Base-by-base conservation (phyloP, 2,113 vertebrate genomes). In the Amblyornis subalaris region DNA sequence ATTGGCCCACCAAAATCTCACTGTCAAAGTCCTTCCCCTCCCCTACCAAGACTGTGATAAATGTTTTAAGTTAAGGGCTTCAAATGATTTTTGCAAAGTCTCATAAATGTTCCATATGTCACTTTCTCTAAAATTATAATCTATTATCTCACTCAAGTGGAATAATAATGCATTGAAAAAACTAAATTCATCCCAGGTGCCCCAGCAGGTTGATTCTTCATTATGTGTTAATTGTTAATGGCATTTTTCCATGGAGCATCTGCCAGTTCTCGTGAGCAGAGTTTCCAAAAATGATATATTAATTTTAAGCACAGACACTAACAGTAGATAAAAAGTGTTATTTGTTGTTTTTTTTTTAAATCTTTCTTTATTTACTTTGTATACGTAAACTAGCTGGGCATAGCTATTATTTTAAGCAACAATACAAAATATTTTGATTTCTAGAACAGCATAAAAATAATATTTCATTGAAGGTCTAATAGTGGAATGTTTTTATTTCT, bases 221-320 rank as follows among this genome's bases (percentile, higher is more conserved):
- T 96, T 96, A 96, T 94, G 95, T 94, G 80, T 95, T 97, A 97
- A 96, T 95, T 48, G 73, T 91, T 93, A 94, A 85, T 96, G 94
- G 88, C 83, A 89, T 33, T 77, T 96, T 97, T 96, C 93, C 92
- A 96, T 93, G 93, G 72, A 90, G 89, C 92, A 74, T 88, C 91
- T 96, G 96, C 95, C 85, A 95, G 65, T 94, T 93, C 53, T 75
- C 47, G 38, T 89, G 81, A 96, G 67, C 81, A 77, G 33, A 90
- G 47, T 44, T 94, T 92, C 75, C 74, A 94, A 75, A 95, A 90
- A 93, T 84, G 45, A 71, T 89, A 73, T 87, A 88, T 90, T 96
- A 50, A 95, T 91, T 90, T 96, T 69, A 85, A 96, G 45, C 18
- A 58, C 40, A 86, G 71, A 61, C 71, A 51, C 67, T 71, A 90